Evolutionary conservation across 1,140 invertebrate species (phyloP), one percentile per base, ranked within the genome.

Genomic region (Conus ventricosus): DNA sequence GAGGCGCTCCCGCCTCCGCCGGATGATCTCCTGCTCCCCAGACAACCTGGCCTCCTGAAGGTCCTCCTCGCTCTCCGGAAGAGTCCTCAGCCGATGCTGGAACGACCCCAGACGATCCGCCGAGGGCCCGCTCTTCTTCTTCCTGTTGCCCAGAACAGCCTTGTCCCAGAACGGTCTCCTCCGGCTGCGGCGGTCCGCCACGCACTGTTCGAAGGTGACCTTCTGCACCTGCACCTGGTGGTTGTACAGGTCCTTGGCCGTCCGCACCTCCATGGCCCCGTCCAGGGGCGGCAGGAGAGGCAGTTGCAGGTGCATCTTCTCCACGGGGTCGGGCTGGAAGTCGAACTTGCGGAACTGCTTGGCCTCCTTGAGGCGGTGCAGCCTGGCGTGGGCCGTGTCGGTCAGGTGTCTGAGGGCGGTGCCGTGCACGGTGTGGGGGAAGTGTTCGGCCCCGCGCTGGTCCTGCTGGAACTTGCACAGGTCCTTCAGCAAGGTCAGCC

Each of bases 311-410:
- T 11, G 57, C 8, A 60, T 60, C n/a, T 85, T 87, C 83, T 87
- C 86, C 55, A 89, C 81, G 15, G 13, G 89, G 57, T 89, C 89
- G 0, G 82, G 85, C 55, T 82, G n/a, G 76, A 89, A 89, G 71
- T 85, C 67, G 75, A 76, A 89, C 39, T 89, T 89, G 11, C 54
- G 75, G 39, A 84, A 17, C 23, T n/a, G 13, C 27, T 75, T 84
- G 25, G 23, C 75, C 5, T 85, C 67, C 83, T 67, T 87, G 82
- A 87, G 51, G 23, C 87, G 60, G 4, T n/a, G 20, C 82, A 85
- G 54, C 8, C 82, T n/a, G 15, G 25, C 39, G 1, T 84, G 86
- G 20, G 54, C 82, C 2, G 53, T 13, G 25, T 84, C 55, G 20
- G 82, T 71, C 27, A 87, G 84, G 23, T 71, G 51, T 13, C 67